Conservation (phyloP, 2,888 invertebrate species). For the Oegoconia quadripuncta region DNA sequence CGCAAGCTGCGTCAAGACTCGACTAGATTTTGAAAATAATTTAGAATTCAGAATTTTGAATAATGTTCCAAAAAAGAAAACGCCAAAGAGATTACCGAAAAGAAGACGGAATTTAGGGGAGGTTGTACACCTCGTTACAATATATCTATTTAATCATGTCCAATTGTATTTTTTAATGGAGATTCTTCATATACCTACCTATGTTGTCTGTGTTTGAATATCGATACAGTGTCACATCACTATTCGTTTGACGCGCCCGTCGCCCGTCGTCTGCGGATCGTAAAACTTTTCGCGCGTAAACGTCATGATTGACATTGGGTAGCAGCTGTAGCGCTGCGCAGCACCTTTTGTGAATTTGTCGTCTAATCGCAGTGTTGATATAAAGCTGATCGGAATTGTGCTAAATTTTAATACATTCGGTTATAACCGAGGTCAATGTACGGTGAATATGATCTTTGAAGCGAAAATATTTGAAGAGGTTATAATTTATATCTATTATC, state of each 20-base stretch:
- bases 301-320: slow-evolving; percentile 68
- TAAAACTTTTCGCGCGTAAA: slow-evolving; percentile 79
- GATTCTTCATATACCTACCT: no score
- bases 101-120: no score
- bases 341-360: slow-evolving; percentile 51
- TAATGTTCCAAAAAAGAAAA: no score
- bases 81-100: no score
- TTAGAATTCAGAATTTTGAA: no score
- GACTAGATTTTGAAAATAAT: no score
- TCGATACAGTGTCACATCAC: slow-evolving; percentile 36
- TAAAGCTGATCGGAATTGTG: slow-evolving; percentile 40
- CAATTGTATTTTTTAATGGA: no score
- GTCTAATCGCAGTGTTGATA: slow-evolving; percentile 64
- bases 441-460: background rate
- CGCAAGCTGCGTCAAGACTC: no score
- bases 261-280: slow-evolving; percentile 64
- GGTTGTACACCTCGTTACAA: no score
- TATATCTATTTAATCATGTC: no score
- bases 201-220: no score
- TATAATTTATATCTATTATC: no score
- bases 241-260: slow-evolving; percentile 52
- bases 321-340: slow-evolving; percentile 72
- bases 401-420: background rate
- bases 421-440: slow-evolving; percentile 1
- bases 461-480: background rate